phyloP scores from a whole-genome alignment of 2,888 invertebrate species.

The Eupithecia centaureata region DNA sequence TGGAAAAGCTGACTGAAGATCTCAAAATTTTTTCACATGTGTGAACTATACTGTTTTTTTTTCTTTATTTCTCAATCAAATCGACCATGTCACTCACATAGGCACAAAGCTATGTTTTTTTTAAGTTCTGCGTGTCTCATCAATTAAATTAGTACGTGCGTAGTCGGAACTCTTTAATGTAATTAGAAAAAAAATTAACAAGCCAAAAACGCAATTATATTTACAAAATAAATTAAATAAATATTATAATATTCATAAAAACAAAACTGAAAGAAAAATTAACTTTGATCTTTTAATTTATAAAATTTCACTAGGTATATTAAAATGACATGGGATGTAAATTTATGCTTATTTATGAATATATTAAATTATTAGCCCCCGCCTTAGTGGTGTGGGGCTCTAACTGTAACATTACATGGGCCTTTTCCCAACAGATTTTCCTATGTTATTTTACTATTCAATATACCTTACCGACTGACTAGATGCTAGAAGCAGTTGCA shows the following conservation, averaged over 20 bases:
- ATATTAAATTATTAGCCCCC: too few relatives aligned
- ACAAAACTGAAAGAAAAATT: neutral
- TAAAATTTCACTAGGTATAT: neutral
- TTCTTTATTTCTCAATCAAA: too few relatives aligned
- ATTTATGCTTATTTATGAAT: neutral
- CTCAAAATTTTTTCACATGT: neutral
- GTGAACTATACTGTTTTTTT: too few relatives aligned
- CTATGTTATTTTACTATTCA: too few relatives aligned
- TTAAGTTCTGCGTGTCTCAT: neutral
- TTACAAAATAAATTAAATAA: too few relatives aligned
- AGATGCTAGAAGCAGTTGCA: too few relatives aligned
- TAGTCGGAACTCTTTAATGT: neutral
- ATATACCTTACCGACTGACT: too few relatives aligned
- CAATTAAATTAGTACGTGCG: neutral
- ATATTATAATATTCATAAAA: neutral
- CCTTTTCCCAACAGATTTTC: constrained; percentile 1
- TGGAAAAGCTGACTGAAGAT: too few relatives aligned
- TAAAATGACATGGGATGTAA: neutral
- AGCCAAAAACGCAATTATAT: neutral
- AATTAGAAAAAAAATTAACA: neutral
- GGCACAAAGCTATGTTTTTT: too few relatives aligned
- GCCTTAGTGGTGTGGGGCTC: neutral
- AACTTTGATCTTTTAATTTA: neutral
- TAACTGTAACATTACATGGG: neutral
- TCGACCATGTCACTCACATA: too few relatives aligned